phyloP scores from a whole-genome alignment of 2,888 invertebrate species.

The Diloba caeruleocephala region DNA sequence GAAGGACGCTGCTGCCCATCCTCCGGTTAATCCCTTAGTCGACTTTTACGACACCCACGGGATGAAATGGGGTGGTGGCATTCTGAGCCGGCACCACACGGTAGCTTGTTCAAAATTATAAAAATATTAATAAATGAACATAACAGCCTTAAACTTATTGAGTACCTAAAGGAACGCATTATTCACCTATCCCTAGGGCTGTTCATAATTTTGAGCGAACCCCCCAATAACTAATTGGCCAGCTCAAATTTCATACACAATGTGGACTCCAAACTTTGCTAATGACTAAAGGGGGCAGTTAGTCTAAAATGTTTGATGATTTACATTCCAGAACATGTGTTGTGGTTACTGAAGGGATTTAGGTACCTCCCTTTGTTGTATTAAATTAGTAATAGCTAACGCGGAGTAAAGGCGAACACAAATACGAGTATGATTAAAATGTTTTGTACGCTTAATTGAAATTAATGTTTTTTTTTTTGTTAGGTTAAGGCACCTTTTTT shows the following conservation, averaged over 20 bases:
- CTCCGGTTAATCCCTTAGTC: too few relatives aligned
- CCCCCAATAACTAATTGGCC: conserved; percentile 40
- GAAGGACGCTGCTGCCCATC: too few relatives aligned
- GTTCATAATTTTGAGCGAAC: conserved; percentile 8
- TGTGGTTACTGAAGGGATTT: conserved; percentile 31
- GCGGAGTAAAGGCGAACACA: conserved; percentile 11
- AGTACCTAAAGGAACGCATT: not conserved
- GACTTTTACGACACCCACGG: too few relatives aligned
- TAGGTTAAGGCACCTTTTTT: too few relatives aligned
- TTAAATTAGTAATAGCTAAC: conserved; percentile 12
- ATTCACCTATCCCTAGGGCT: conserved; percentile 10
- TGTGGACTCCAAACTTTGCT: conserved; percentile 37
- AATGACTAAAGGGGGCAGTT: conserved; percentile 38
- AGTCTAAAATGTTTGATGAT: conserved; percentile 30
- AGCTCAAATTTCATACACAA: conserved; percentile 28
- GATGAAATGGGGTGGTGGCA: too few relatives aligned
- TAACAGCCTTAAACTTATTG: not conserved
- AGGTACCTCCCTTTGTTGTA: conserved; percentile 6
- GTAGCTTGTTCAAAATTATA: too few relatives aligned
- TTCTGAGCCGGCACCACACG: too few relatives aligned
- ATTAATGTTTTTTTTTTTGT: too few relatives aligned
- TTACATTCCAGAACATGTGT: conserved; percentile 35
- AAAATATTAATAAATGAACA: too few relatives aligned
- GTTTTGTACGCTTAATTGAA: not conserved
- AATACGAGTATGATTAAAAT: too few relatives aligned